Percentiles rank a stretch among this genome's conserved stretches.
Conservation (phyloP, 2,797 vertebrate genomes). For the Trachurus trachurus region DNA sequence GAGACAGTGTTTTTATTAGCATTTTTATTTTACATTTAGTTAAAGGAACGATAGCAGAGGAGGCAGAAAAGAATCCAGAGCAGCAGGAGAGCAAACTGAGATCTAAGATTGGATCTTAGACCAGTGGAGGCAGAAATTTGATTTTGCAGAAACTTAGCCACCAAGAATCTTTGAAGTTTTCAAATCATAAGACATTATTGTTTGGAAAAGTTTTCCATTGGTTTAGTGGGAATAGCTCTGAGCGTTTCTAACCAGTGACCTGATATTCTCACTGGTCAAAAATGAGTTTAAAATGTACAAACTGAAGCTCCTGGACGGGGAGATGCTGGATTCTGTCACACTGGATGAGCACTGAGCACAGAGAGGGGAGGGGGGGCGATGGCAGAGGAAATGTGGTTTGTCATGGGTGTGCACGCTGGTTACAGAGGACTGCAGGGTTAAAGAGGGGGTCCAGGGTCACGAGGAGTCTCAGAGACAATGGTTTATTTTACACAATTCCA, state of each 20-base stretch:
- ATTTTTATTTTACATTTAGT: conserved; percentile 37
- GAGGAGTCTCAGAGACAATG: conserved; percentile 2
- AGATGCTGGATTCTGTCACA: no score
- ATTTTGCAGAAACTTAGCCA: conserved; percentile 7
- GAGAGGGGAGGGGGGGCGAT: background rate
- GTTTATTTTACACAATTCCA: conserved; percentile 72
- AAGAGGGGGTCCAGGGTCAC: conserved; percentile 29
- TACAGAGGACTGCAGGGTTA: conserved; percentile 34
- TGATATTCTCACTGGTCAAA: background rate
- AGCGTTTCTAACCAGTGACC: background rate
- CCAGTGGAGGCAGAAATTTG: conserved; percentile 20
- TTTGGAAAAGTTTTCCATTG: conserved; percentile 4
- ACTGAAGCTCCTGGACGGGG: no score
- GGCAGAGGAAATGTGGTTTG: conserved; percentile 42
- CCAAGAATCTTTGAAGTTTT: conserved; percentile 11
- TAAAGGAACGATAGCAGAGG: background rate
- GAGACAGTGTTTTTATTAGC: background rate
- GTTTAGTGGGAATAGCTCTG: background rate
- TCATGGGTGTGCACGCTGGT: conserved; percentile 23
- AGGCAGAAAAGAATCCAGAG: background rate
- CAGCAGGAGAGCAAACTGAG: background rate
- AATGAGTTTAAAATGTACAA: conserved; percentile 9
- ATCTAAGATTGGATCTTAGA: conserved; percentile 18
- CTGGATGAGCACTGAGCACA: background rate
- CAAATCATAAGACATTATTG: background rate